Evolutionary conservation across 2,797 vertebrate species (phyloP).

Genomic region (Okamejei kenojei): DNA sequence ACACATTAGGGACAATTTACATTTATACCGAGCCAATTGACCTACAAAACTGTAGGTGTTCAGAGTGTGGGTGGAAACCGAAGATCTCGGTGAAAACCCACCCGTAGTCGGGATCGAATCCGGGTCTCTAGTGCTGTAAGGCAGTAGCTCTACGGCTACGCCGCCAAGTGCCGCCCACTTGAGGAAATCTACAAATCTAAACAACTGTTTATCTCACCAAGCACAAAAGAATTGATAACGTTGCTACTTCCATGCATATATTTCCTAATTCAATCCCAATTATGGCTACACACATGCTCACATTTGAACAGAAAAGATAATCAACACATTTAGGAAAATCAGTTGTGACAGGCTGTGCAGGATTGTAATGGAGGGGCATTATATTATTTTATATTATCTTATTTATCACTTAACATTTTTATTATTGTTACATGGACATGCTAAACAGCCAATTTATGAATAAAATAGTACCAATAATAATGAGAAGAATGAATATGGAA

Average conservation of each 20-base stretch:
- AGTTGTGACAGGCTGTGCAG: background rate
- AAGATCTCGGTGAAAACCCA: too few relatives aligned
- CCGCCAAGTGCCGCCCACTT: too few relatives aligned
- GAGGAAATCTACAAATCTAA: background rate
- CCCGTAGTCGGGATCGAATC: too few relatives aligned
- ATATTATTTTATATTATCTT: background rate
- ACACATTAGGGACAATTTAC: too few relatives aligned
- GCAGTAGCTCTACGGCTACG: too few relatives aligned
- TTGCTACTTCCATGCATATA: too few relatives aligned
- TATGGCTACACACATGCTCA: background rate
- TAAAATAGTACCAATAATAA: background rate
- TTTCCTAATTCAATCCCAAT: background rate
- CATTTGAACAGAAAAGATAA: background rate
- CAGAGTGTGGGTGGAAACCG: too few relatives aligned
- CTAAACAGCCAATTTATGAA: background rate
- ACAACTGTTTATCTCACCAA: background rate
- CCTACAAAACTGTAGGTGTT: too few relatives aligned
- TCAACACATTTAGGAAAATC: background rate
- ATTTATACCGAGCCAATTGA: too few relatives aligned
- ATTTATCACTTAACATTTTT: background rate
- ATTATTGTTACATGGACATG: background rate
- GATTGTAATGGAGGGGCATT: background rate
- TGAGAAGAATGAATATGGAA: background rate
- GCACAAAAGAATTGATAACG: background rate
- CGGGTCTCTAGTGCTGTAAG: too few relatives aligned